Percentiles rank a stretch among this genome's conserved stretches.
These are phyloP conservation scores for Meghimatium bilineatum DNA, from an alignment of 2,888 invertebrate genomes.

Conservation along the genomic window DNA sequence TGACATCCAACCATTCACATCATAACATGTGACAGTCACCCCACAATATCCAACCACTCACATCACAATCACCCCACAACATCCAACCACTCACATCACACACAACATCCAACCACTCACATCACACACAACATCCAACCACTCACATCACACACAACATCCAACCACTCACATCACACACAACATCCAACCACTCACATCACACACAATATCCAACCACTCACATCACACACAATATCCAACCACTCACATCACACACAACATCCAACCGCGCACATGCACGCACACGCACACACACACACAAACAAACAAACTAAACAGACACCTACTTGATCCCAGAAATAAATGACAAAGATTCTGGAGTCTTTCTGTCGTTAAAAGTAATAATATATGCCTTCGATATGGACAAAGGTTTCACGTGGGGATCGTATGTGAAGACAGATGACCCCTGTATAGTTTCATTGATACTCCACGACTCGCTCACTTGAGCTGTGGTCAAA, in stretches of 20 bases:
- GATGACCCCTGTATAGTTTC: slow-evolving; percentile 50
- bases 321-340: slow-evolving; percentile 92
- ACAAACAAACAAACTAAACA: not conserved
- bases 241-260: too few species aligned
- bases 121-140: too few species aligned
- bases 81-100: too few species aligned
- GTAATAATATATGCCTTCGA: slow-evolving; percentile 87
- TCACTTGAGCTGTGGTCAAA: not conserved
- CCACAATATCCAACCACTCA: not conserved
- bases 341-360: slow-evolving; percentile 90
- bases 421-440: slow-evolving; percentile 20
- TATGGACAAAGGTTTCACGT: slow-evolving; percentile 53
- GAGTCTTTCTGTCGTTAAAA: slow-evolving; percentile 97
- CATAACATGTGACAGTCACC: not conserved
- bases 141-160: too few species aligned
- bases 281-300: too few species aligned
- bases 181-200: too few species aligned
- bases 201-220: too few species aligned
- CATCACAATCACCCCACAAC: not conserved
- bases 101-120: too few species aligned
- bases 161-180: too few species aligned
- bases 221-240: too few species aligned
- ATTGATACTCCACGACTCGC: slow-evolving; percentile 55
- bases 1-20: not conserved
- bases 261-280: too few species aligned